Evolutionary conservation across 2,797 vertebrate species (phyloP).

Genomic region (Macrochelys suwanniensis): DNA sequence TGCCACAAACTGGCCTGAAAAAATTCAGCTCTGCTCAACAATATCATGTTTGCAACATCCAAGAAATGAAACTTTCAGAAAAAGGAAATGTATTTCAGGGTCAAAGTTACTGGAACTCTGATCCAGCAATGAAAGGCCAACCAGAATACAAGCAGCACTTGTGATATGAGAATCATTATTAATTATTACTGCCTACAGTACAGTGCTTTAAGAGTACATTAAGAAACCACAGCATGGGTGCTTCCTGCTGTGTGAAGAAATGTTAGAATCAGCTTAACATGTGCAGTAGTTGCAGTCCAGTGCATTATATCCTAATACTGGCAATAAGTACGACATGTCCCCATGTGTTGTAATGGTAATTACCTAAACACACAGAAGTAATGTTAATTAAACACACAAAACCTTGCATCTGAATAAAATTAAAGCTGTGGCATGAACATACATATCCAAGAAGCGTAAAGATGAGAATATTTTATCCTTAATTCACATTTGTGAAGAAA

Average conservation of each 20-base stretch:
- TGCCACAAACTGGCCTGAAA: conserved; percentile 69
- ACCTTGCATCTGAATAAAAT: neutral
- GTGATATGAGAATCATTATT: conserved; percentile 46
- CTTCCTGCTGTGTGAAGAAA: conserved; percentile 74
- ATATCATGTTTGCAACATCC: conserved; percentile 58
- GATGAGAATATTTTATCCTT: neutral
- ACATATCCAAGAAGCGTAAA: neutral
- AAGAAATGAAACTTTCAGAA: conserved; percentile 70
- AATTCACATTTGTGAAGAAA: neutral
- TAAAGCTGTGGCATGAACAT: neutral
- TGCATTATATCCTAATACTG: conserved; percentile 24
- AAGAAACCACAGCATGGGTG: conserved; percentile 59
- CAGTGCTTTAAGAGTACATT: conserved; percentile 59
- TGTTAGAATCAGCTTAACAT: conserved; percentile 52
- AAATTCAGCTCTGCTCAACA: conserved; percentile 74
- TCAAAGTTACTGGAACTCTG: conserved; percentile 31
- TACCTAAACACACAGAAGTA: conserved; percentile 56
- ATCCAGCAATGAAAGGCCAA: conserved; percentile 34
- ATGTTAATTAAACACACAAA: conserved; percentile 63
- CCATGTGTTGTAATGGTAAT: conserved; percentile 43
- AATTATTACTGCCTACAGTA: conserved; percentile 57
- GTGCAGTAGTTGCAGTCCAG: conserved; percentile 36
- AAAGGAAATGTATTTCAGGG: conserved; percentile 47
- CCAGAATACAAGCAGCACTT: neutral
- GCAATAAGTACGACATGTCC: conserved; percentile 10